Percentiles rank a stretch among this genome's conserved stretches.
These are phyloP conservation scores for Alca torda DNA, from an alignment of 2,797 vertebrate species.

Conservation along the genomic window DNA sequence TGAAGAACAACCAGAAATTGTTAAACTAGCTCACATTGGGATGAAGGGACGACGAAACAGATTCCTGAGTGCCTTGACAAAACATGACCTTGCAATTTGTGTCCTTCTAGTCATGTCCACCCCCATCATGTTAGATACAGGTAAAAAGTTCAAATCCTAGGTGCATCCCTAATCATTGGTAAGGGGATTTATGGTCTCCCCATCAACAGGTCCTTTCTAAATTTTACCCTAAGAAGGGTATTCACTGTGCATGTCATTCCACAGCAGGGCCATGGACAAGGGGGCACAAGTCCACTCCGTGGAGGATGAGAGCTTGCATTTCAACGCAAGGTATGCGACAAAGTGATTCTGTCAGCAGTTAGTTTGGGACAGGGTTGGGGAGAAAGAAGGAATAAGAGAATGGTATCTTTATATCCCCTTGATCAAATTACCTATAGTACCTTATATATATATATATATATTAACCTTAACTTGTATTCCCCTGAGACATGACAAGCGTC, in stretches of 20 bases:
- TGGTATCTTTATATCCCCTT: not conserved
- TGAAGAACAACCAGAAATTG: not conserved
- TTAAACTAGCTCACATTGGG: not conserved
- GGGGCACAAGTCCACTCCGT: fast-evolving
- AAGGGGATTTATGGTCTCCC: not conserved
- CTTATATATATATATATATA: no score
- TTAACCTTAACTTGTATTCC: not conserved
- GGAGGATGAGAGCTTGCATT: not conserved
- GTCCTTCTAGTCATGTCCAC: not conserved
- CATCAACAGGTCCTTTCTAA: not conserved
- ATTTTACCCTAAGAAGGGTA: not conserved
- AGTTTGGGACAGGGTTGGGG: not conserved
- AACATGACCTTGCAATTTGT: not conserved
- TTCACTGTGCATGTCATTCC: not conserved
- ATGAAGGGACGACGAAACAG: not conserved
- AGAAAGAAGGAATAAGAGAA: not conserved
- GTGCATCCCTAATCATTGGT: not conserved
- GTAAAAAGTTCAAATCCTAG: not conserved
- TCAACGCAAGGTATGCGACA: not conserved
- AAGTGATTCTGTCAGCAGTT: not conserved
- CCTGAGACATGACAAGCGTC: not conserved
- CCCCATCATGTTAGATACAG: not conserved
- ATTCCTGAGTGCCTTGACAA: not conserved
- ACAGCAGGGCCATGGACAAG: not conserved
- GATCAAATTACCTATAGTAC: not conserved